Percentiles rank a stretch among this genome's conserved stretches.
Evolutionary conservation across 2,888 invertebrate species (phyloP).

Genomic region (Timandra comae): DNA sequence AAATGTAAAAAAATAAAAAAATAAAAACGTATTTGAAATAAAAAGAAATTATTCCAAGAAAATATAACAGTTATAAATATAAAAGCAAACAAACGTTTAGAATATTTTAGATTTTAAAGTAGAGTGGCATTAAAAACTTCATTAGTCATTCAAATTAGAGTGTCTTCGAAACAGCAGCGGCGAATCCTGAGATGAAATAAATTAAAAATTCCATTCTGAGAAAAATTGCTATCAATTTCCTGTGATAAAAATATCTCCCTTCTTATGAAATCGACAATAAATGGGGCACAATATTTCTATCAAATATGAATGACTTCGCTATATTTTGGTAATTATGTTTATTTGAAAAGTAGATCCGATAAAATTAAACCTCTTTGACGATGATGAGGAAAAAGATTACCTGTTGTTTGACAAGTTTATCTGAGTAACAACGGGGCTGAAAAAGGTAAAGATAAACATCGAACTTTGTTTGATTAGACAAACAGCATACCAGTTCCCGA

Average conservation of each 20-base stretch:
- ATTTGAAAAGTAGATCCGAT: constrained; percentile 21
- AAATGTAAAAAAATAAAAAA: constrained; percentile 2
- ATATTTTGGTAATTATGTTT: constrained; percentile 30
- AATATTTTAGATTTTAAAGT: background rate
- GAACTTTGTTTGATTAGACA: constrained; percentile 18
- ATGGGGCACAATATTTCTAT: constrained; percentile 40
- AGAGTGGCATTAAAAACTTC: constrained; percentile 10
- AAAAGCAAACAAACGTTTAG: too few species aligned
- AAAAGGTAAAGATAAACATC: constrained; percentile 20
- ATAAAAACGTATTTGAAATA: too few species aligned
- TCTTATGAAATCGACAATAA: constrained; percentile 57
- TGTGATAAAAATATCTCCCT: constrained; percentile 48
- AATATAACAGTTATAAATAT: too few species aligned
- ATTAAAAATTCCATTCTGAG: constrained; percentile 46
- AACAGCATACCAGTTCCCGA: constrained; percentile 12
- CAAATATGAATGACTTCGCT: constrained; percentile 35
- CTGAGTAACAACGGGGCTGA: constrained; percentile 14
- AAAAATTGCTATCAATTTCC: constrained; percentile 56
- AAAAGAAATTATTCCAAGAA: too few species aligned
- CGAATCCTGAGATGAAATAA: constrained; percentile 48
- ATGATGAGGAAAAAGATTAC: constrained; percentile 23
- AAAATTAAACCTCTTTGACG: constrained; percentile 14
- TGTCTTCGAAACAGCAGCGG: constrained; percentile 28
- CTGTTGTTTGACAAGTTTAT: constrained; percentile 19
- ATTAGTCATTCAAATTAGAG: constrained; percentile 33